A percentile compares a stretch with the other conserved stretches of the same genome.
These are phyloP conservation scores for Hypsopygia costalis DNA, from an alignment of 2,888 invertebrate genomes.

Conservation along the genomic window DNA sequence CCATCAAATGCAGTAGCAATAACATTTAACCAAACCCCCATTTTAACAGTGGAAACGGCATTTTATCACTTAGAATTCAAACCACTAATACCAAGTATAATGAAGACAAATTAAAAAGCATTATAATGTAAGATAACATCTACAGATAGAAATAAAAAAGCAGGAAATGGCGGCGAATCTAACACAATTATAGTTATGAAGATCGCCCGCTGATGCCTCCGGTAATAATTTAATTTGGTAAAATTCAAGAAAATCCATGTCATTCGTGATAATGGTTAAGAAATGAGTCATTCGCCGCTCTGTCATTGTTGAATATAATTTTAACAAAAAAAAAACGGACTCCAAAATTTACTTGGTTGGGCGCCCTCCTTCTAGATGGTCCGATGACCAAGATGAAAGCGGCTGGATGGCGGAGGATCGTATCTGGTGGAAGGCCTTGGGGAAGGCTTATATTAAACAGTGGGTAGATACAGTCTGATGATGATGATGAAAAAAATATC, in stretches of 20 bases:
- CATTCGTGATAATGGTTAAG: conserved; percentile 73
- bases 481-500: too few species aligned
- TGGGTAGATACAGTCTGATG: too few species aligned
- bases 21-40: too few species aligned
- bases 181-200: conserved; percentile 47
- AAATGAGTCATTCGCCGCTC: conserved; percentile 49
- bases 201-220: conserved; percentile 28
- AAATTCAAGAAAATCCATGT: conserved; percentile 58
- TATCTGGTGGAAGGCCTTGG: too few species aligned
- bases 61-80: conserved; percentile 6
- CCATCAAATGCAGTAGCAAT: too few species aligned
- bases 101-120: conserved; percentile 10
- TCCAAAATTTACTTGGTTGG: too few species aligned
- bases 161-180: conserved; percentile 23
- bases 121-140: conserved; percentile 8
- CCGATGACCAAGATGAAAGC: too few species aligned
- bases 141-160: conserved; percentile 23
- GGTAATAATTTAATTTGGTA: conserved; percentile 40
- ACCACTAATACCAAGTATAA: too few species aligned
- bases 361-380: too few species aligned
- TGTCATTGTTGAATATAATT: conserved; percentile 50
- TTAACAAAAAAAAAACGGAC: too few species aligned
- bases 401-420: too few species aligned
- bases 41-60: conserved; percentile 3
- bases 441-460: too few species aligned